Evolutionary conservation across 2,113 vertebrate genomes (phyloP), one percentile per base, ranked within the genome.

Genomic region (Carassius auratus): DNA sequence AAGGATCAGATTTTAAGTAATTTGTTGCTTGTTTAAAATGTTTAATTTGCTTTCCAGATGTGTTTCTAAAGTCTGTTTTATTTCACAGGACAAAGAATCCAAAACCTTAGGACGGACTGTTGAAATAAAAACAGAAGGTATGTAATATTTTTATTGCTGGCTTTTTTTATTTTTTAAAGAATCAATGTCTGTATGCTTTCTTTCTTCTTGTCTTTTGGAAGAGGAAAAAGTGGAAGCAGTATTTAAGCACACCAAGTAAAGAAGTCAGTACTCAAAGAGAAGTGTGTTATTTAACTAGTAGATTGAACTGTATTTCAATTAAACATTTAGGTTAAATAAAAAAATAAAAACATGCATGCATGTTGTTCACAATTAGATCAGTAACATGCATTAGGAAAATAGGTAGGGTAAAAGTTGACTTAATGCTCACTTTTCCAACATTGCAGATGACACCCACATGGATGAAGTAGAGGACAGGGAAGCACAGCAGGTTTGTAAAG

Each of bases 61-160:
- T 6, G 74, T 21, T 17, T 77, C 19, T 62, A n/a, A 55, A 74
- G 15, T 66, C 52, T 4, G 42, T 78, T 12, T 1, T 61, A 30
- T 17, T 69, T 87, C 77, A 86, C 85, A 95, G 95, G 94, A 95
- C 86, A 94, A 95, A 82, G 94, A 95, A 88, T 92, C 94, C 17
- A 95, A 95, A 92, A 93, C 86, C 84, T 84, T 95, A 15, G 89
- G 81, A 86, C 92, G 86, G 85, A 93, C 89, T 85, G 30, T 89
- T 66, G 95, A 95, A 80, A 91, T 89, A 38, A 91, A 91, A 33
- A 92, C 91, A 64, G 93, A 94, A 90, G 94, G 95, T 95, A 88
- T 81, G 86, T 80, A 33, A 21, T 8, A 36, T 5, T 66, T 55
- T 81, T 5, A 17, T 23, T 86, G 77, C 30, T 21, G 8, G 10